Evolutionary conservation across 2,797 vertebrate genomes (phyloP).

Genomic region (Manis javanica): DNA sequence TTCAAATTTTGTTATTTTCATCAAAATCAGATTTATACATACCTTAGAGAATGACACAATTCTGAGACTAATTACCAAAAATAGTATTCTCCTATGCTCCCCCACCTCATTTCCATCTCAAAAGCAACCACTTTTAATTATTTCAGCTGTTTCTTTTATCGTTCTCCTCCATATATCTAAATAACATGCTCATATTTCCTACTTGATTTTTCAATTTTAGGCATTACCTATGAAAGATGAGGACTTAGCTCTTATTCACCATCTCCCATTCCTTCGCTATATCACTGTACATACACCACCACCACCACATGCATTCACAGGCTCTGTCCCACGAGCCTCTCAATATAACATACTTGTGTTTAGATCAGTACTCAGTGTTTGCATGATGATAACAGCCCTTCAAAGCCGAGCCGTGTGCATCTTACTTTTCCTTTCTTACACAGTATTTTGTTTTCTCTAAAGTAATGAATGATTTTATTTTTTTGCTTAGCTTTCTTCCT

Average conservation of each 20-base stretch:
- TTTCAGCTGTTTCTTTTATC: background rate
- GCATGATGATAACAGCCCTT: background rate
- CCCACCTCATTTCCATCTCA: background rate
- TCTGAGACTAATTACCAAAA: background rate
- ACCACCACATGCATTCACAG: background rate
- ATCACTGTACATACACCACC: background rate
- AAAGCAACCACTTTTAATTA: background rate
- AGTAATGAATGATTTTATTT: background rate
- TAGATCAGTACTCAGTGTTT: background rate
- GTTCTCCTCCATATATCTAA: background rate
- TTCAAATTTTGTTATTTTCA: background rate
- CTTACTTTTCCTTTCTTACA: background rate
- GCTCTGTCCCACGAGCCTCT: background rate
- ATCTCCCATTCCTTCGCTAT: background rate
- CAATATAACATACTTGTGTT: background rate
- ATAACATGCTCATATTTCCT: background rate
- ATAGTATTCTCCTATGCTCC: background rate
- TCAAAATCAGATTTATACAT: background rate
- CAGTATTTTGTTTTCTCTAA: background rate
- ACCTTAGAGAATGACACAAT: background rate
- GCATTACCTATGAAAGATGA: background rate
- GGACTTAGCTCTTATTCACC: background rate
- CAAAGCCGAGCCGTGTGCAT: background rate
- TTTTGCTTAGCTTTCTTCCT: background rate
- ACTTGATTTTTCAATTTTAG: background rate